Conservation (phyloP, 2,888 invertebrate species). For the Mystacides longicornis region DNA sequence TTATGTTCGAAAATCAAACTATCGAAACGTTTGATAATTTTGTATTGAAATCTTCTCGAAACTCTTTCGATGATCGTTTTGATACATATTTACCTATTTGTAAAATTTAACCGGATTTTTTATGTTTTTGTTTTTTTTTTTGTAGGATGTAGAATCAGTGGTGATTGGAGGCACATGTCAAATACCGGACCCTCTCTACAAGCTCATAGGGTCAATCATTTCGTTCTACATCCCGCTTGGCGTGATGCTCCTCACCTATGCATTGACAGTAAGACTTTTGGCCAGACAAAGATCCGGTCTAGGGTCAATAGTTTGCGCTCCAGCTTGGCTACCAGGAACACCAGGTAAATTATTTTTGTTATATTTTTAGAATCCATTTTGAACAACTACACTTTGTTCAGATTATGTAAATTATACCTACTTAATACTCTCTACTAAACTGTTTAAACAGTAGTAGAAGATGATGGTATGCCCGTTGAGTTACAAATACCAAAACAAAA, state of each 20-base stretch:
- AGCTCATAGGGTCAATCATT: conserved; percentile 87
- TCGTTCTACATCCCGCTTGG: conserved; percentile 93
- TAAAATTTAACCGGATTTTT: neutral
- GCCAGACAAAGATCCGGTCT: conserved; percentile 72
- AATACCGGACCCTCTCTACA: conserved; percentile 82
- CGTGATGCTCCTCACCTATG: conserved; percentile 94
- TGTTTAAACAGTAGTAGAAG: no score
- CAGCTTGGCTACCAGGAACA: conserved; percentile 76
- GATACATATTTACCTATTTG: neutral
- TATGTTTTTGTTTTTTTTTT: conserved; percentile 28
- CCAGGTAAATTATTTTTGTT: no score
- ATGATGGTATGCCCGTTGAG: no score
- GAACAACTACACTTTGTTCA: no score
- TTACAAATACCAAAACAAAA: no score
- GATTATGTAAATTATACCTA: no score
- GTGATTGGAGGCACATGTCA: conserved; percentile 78
- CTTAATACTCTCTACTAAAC: no score
- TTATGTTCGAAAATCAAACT: no score
- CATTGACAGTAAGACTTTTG: conserved; percentile 80
- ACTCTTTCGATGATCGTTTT: no score
- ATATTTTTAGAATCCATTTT: no score
- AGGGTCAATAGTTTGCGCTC: conserved; percentile 66
- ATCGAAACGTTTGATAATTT: neutral
- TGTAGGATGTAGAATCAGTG: conserved; percentile 75
- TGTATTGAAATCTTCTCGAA: no score